Conservation (phyloP, 2,888 invertebrate genomes). For the Dexiosoma caninum region DNA sequence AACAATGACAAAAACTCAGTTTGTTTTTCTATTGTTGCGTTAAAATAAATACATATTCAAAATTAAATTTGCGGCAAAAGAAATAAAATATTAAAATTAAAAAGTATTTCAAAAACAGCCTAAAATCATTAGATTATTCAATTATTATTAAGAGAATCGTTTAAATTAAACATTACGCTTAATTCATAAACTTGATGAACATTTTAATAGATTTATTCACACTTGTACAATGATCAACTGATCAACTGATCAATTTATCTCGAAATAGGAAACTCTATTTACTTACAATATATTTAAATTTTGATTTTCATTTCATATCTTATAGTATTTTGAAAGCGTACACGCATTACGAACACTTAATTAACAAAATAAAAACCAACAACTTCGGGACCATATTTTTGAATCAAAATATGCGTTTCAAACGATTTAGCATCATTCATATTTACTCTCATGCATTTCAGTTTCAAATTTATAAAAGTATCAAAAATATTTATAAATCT, state of each 20-base stretch:
- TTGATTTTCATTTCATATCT: no score
- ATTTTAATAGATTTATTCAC: neutral
- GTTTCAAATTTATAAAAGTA: neutral
- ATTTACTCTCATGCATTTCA: neutral
- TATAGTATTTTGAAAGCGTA: neutral
- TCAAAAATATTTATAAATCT: neutral
- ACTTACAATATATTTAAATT: neutral
- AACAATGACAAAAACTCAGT: neutral
- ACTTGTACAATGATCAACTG: conserved; percentile 6
- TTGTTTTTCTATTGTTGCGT: neutral
- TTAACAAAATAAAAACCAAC: conserved; percentile 40
- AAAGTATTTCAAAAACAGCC: neutral
- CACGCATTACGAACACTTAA: conserved; percentile 15
- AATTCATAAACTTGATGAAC: neutral
- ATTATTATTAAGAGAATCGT: neutral
- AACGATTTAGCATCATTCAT: conserved; percentile 51
- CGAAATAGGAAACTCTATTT: neutral
- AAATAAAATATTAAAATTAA: neutral
- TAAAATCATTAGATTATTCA: neutral
- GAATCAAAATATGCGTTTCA: conserved; percentile 77
- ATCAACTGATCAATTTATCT: neutral
- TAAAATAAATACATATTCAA: neutral
- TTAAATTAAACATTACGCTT: conserved; percentile 29
- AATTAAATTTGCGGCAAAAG: neutral
- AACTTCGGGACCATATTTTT: conserved; percentile 78